phyloP scores from a whole-genome alignment of 2,888 invertebrate genomes.

The Idaea straminata region DNA sequence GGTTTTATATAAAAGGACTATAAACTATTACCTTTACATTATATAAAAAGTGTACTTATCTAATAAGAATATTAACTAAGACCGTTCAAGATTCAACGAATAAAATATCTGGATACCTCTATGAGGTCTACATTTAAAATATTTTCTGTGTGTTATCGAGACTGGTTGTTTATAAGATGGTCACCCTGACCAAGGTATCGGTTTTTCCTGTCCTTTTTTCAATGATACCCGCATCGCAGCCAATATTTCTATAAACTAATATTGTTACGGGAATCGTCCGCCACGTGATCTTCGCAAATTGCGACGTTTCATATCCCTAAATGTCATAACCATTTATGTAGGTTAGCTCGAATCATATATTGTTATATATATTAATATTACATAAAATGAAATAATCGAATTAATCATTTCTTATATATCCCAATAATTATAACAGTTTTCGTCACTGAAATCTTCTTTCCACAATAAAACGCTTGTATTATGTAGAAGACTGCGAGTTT shows the following conservation, averaged over 20 bases:
- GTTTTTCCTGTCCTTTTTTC: constrained; percentile 25
- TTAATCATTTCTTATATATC: too few species aligned
- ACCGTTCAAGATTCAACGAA: background rate
- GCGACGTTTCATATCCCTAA: background rate
- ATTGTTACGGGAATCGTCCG: constrained; percentile 19
- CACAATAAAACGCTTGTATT: too few species aligned
- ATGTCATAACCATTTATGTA: background rate
- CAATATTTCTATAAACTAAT: constrained; percentile 33
- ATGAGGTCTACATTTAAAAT: too few species aligned
- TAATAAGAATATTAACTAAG: background rate
- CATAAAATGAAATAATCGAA: background rate
- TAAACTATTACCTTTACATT: background rate
- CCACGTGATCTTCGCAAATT: background rate
- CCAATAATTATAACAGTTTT: too few species aligned
- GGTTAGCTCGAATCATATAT: background rate
- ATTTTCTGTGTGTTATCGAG: too few species aligned
- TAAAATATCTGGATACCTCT: background rate
- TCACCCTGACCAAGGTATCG: background rate
- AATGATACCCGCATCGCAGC: constrained; percentile 19
- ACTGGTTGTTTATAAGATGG: background rate
- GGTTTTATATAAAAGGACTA: background rate
- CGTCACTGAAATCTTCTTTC: too few species aligned
- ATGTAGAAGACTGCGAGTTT: too few species aligned
- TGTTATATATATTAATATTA: background rate
- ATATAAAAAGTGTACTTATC: background rate